Conservation (phyloP, 2,113 vertebrate species). For the Uria lomvia region DNA sequence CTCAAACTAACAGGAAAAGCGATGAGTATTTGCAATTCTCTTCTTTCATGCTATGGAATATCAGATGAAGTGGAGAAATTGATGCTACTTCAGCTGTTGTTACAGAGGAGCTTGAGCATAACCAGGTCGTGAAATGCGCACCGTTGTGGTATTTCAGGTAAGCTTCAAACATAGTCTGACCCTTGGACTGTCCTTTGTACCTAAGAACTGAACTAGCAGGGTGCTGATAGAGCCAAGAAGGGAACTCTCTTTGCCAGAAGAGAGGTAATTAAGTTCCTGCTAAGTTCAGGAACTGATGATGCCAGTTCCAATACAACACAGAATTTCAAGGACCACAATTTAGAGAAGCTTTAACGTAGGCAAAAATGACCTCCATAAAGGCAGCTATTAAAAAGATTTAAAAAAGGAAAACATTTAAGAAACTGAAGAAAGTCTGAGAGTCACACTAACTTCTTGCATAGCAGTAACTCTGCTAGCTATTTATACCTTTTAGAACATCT, state of each 20-base stretch:
- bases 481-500: not conserved
- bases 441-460: not conserved
- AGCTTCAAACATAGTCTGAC: not conserved
- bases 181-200: not conserved
- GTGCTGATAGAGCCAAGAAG: not conserved
- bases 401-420: not conserved
- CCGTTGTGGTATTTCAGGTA: not conserved
- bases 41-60: rapidly evolving
- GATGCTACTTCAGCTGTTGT: not conserved
- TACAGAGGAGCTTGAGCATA: not conserved
- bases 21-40: not conserved
- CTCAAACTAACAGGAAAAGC: not conserved
- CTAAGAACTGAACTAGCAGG: not conserved
- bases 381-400: not conserved
- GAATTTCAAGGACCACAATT: not conserved
- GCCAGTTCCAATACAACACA: not conserved
- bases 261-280: not conserved
- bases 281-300: not conserved
- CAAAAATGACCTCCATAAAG: not conserved
- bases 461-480: not conserved
- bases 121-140: not conserved
- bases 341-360: not conserved
- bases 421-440: not conserved
- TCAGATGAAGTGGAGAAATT: not conserved
- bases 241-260: not conserved